These are phyloP conservation scores for Platycheirus albimanus DNA, from an alignment of 2,888 invertebrate genomes.

Conservation along the genomic window DNA sequence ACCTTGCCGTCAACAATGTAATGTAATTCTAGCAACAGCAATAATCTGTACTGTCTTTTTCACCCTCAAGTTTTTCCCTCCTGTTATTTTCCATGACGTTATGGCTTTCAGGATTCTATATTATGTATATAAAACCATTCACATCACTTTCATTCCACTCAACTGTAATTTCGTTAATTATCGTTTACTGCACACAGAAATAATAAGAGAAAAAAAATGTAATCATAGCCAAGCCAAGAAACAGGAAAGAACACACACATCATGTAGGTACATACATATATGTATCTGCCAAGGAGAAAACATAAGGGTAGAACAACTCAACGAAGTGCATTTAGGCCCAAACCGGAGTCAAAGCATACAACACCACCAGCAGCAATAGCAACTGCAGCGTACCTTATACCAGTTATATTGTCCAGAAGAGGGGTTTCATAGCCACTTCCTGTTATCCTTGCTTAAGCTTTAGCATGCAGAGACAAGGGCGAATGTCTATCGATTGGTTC, in stretches of 20 bases:
- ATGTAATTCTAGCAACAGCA: no score
- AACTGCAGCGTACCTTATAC: constrained; percentile 15
- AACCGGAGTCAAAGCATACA: constrained; percentile 25
- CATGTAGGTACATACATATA: neutral
- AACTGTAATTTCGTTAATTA: constrained; percentile 70
- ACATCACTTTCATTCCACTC: constrained; percentile 51
- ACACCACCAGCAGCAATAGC: constrained; percentile 10
- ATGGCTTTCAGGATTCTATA: no score
- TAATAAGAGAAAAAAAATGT: constrained; percentile 23
- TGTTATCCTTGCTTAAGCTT: constrained; percentile 54
- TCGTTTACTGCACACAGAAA: constrained; percentile 63
- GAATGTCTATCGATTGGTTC: constrained; percentile 71
- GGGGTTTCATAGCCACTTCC: constrained; percentile 64
- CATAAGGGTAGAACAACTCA: constrained; percentile 37
- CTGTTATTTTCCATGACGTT: no score
- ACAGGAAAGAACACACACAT: constrained; percentile 54
- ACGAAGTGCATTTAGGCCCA: constrained; percentile 50
- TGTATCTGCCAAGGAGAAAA: constrained; percentile 14
- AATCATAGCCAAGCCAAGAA: constrained; percentile 50
- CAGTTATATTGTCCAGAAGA: constrained; percentile 60
- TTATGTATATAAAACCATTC: constrained; percentile 28
- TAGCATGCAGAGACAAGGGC: constrained; percentile 43
- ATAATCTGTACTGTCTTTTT: no score
- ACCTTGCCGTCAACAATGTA: no score
- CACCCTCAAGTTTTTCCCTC: no score